Evolutionary conservation across 2,797 vertebrate species (phyloP).

Genomic region (Oreonectes daqikongensis): DNA sequence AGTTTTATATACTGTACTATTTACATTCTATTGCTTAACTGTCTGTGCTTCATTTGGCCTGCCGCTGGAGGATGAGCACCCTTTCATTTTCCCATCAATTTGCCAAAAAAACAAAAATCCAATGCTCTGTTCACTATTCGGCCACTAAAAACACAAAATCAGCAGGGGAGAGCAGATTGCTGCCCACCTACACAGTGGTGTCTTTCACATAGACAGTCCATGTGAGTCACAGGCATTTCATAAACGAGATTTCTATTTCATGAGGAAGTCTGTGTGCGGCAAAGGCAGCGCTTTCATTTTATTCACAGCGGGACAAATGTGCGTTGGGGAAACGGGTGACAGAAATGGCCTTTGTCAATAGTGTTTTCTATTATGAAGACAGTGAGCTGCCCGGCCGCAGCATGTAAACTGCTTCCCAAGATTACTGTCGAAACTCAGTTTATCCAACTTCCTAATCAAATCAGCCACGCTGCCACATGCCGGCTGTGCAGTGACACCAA

Average conservation of each 20-base stretch:
- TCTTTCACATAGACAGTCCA: conserved; percentile 16
- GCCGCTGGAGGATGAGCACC: conserved; percentile 21
- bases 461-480: conserved; percentile 68
- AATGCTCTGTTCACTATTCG: conserved; percentile 33
- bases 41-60: conserved; percentile 26
- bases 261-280: conserved; percentile 11
- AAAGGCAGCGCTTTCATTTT: conserved; percentile 36
- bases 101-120: conserved; percentile 45
- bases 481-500: conserved; percentile 54
- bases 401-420: conserved; percentile 66
- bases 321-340: conserved; percentile 24
- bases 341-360: conserved; percentile 37
- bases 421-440: conserved; percentile 69
- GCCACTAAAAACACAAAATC: conserved; percentile 50
- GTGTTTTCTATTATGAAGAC: conserved; percentile 42
- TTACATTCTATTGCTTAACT: conserved; percentile 30
- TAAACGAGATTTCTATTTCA: conserved; percentile 29
- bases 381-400: conserved; percentile 46
- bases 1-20: conserved; percentile 10
- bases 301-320: conserved; percentile 39
- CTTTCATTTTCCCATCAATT: conserved; percentile 53
- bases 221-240: conserved; percentile 28
- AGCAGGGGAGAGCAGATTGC: conserved; percentile 35
- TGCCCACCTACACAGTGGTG: conserved; percentile 35
- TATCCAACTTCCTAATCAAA: conserved; percentile 72